Evolutionary conservation across 2,888 invertebrate species (phyloP), one percentile per base, ranked within the genome.

Genomic region (Mimachlamys varia): DNA sequence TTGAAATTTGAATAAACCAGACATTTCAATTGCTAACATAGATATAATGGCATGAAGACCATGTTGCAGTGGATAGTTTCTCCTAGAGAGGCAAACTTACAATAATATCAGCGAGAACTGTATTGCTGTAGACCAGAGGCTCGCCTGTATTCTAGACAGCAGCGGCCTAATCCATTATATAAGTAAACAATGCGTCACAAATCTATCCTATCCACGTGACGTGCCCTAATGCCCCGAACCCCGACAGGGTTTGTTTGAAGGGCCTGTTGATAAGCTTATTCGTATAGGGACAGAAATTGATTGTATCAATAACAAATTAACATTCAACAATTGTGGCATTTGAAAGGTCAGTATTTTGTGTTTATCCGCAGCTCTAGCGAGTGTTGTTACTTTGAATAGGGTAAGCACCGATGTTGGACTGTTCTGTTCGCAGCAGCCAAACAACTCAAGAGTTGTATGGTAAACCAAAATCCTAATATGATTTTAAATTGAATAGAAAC

Each of bases 201-300:
- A 76, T 33, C 27, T 76, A 76, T 27, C 76, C 22, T 76, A 76
- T 33, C 76, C 0, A 5, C 76, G 33, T 33, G 76, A 15, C 12
- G 76, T 76, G 27, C 58, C 76, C 33, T 33, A 7, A 76, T 76
- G 33, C 33, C 13, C 33, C 10, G 76, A 76, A 33, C 33, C 76
- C 76, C 76, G 22, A 19, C 76, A 76, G 76, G 33, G 76, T 76
- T 76, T 76, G 76, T 76, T 76, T 76, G 76, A 33, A 76, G 27
- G 27, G 76, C 22, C n/a, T 19, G 10, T 7, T 22, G 62, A 62
- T 76, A 76, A 76, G 76, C 76, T 76, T 76, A 76, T 76, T 76
- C 76, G 33, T 76, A 33, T 76, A 22, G 76, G 76, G 27, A 22
- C 19, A 27, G 76, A 10, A 44, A 27, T 27, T 76, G 76, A 76